Base-by-base conservation (phyloP, 2,113 vertebrate genomes). In the Oreochromis tanganicae region DNA sequence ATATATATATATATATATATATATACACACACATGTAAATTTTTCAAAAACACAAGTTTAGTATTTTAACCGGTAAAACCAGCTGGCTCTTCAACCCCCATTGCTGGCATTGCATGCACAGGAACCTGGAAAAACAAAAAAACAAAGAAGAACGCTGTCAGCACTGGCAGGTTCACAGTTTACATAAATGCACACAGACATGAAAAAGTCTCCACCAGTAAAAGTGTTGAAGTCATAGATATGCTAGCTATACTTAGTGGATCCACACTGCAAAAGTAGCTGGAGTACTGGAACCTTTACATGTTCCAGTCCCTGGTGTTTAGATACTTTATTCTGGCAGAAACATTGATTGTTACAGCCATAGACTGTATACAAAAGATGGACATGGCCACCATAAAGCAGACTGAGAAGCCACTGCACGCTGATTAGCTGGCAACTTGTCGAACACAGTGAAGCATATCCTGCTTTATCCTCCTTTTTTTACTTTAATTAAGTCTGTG, bases 191-290 rank as follows among this genome's bases (percentile, higher is more conserved):
- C 17, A 78, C 6, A 29, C 43, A 46, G 41, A 29, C 43, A 75
- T 50, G 71, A 75, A 29, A 52, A 78, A 34, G 46, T 78, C 27
- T 78, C 24, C 73, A 75, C 14, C 68, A 73, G 27, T 73, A 27
- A 7, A 17, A 32, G 10, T 50, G 16, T 32, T 12, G 73, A 78
- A 50, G 2, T 52, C 1, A 10, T 52, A 11, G 11, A 32, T 78
- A 78, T 0, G 27, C 4, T 50, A 50, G 21, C 4, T 78, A 32
- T 32, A 78, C 9, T 78, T 12, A 78, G 43, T 50, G 24, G 0
- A 78, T 50, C 46, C 24, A 32, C 8, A 27, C 0, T 1, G 3
- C n/a, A 48, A 50, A 75, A 75, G 24, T 75, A 75, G 24, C 17
- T 75, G 41, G 21, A 27, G 24, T 75, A 48, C 71, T 48, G 14